Percentiles rank a stretch among this genome's conserved stretches.
phyloP scores from a whole-genome alignment of 2,888 invertebrate species.

The Oscheius myriophilus region DNA sequence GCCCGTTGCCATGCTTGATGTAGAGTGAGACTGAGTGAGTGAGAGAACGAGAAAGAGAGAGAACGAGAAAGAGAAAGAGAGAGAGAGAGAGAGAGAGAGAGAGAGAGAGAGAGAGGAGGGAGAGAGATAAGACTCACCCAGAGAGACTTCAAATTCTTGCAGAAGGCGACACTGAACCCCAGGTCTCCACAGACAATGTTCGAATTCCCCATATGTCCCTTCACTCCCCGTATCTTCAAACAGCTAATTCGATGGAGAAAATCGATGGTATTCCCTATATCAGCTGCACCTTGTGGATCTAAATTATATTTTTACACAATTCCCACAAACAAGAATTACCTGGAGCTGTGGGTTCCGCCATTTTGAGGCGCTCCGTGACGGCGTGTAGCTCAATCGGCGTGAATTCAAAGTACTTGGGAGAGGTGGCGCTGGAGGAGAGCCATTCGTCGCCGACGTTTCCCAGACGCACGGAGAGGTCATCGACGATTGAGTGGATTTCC shows the following conservation, averaged over 20 bases:
- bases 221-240: constrained; percentile 72
- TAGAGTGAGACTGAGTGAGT: no score
- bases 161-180: constrained; percentile 83
- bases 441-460: constrained; percentile 56
- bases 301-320: constrained; percentile 15
- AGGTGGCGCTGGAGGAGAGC: constrained; percentile 47
- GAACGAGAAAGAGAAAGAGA: no score
- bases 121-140: constrained; percentile 67
- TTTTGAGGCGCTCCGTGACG: constrained; percentile 86
- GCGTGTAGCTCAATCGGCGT: constrained; percentile 86
- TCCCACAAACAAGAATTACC: constrained; percentile 27
- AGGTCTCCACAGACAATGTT: constrained; percentile 85
- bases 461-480: constrained; percentile 57
- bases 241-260: constrained; percentile 79
- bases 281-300: constrained; percentile 82
- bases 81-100: no score
- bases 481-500: constrained; percentile 61
- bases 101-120: no score
- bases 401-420: constrained; percentile 76
- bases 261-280: constrained; percentile 90
- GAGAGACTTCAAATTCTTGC: constrained; percentile 81
- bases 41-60: no score
- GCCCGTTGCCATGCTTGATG: no score
- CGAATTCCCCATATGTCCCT: constrained; percentile 80
- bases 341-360: constrained; percentile 80